These are phyloP conservation scores for Grapholita molesta DNA, from an alignment of 1,140 invertebrate genomes.

Conservation along the genomic window DNA sequence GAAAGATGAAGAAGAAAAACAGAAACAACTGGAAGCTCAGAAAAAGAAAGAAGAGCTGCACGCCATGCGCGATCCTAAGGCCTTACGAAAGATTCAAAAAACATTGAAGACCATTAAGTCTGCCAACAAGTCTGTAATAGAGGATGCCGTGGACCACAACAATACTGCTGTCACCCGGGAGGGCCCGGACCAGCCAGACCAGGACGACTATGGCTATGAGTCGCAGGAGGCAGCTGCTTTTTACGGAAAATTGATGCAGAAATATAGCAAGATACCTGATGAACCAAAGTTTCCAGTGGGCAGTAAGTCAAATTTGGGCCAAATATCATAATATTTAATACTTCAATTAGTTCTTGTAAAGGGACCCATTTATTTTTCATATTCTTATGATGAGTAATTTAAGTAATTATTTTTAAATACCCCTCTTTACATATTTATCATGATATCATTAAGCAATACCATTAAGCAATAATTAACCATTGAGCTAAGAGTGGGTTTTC, in stretches of 20 bases:
- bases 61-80: conserved; percentile 85
- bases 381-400: too few relatives aligned
- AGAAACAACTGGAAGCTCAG: conserved; percentile 81
- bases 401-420: too few relatives aligned
- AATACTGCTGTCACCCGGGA: conserved; percentile 86
- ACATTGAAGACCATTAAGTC: conserved; percentile 88
- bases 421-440: too few relatives aligned
- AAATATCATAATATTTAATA: too few relatives aligned
- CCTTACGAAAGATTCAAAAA: conserved; percentile 83
- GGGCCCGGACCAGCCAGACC: conserved; percentile 88
- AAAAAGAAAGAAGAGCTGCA: conserved; percentile 83
- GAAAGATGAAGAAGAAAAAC: conserved; percentile 87
- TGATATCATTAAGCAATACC: too few relatives aligned
- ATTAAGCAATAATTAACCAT: too few relatives aligned
- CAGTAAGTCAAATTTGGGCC: conserved; percentile 49
- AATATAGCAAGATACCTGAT: conserved; percentile 85
- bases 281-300: conserved; percentile 79
- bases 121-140: conserved; percentile 90
- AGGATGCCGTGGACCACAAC: conserved; percentile 87
- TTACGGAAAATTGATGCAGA: conserved; percentile 91
- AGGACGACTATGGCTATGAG: conserved; percentile 93
- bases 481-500: too few relatives aligned
- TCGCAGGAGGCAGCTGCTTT: conserved; percentile 89
- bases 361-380: too few relatives aligned
- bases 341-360: too few relatives aligned